phyloP scores from a whole-genome alignment of 2,113 vertebrate genomes.

The Pogona vitticeps region DNA sequence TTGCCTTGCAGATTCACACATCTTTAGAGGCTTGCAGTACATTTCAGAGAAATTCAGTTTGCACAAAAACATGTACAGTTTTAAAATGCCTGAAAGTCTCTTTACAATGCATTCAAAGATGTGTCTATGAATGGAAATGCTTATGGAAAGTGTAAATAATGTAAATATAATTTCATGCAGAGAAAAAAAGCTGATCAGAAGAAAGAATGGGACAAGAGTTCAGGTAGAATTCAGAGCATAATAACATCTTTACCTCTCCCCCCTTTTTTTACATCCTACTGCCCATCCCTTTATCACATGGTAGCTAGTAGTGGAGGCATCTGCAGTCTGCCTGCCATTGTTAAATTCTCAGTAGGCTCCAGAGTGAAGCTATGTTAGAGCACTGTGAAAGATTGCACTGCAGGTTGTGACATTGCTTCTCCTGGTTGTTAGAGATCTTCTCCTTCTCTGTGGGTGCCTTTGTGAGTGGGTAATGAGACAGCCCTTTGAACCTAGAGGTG shows the following conservation, averaged over 20 bases:
- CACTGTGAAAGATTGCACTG: neutral
- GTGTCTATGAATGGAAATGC: neutral
- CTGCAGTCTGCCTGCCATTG: neutral
- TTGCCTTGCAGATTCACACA: neutral
- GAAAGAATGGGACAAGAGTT: neutral
- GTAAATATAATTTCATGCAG: neutral
- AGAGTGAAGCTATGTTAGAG: neutral
- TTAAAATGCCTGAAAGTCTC: neutral
- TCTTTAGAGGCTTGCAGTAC: neutral
- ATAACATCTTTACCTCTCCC: neutral
- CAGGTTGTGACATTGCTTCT: neutral
- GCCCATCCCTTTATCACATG: neutral
- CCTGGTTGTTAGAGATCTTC: neutral
- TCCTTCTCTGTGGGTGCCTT: too few species aligned
- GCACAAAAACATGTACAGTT: neutral
- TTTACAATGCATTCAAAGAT: too few species aligned
- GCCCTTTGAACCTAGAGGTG: neutral
- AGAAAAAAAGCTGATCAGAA: neutral
- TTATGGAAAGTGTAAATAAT: neutral
- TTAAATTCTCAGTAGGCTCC: neutral
- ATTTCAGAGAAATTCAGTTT: neutral
- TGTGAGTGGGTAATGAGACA: neutral
- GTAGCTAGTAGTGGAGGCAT: neutral
- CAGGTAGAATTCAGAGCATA: neutral
- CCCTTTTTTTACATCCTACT: neutral